Evolutionary conservation across 2,888 invertebrate species (phyloP), one percentile per base, ranked within the genome.

Genomic region (Hyposoter didymator): DNA sequence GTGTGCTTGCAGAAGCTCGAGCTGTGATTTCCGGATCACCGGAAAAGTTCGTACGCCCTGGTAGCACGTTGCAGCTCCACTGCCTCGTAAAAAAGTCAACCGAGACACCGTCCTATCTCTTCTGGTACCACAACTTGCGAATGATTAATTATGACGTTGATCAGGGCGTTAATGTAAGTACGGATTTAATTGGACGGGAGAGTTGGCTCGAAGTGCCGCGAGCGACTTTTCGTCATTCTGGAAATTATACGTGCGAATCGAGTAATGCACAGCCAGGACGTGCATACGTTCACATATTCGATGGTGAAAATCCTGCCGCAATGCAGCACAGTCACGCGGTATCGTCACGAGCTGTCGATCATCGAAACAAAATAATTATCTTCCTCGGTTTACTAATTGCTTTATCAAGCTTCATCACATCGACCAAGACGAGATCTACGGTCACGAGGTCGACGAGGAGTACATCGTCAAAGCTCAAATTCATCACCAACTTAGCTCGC

Each of bases 131-230:
- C 94, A 98, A 98, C 94, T 97, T 97, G 92, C 96, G 97, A 88
- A 98, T 98, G 98, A 98, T 98, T 93, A 98, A 98, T 95, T 98
- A 97, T 94, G 98, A 98, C 94, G 95, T 95, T 64, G 98, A 98
- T 92, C 96, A 97, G 84, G 98, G 97, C 80, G 97, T 98, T 92
- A 98, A 97, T 94, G 98, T 98, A 78, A 97, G 97, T 84, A 97
- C 97, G 7, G 97, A 98, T 90, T 94, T 96, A 52, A 95, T 95
- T 78, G 96, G 96, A 92, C 95, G 97, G 90, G 95, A 96, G 74
- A 97, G 97, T 82, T 96, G 96, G 91, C 95, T 97, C 49, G 95
- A 95, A 81, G 95, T 95, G 83, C 94, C 95, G 6, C 94, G 93
- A 86, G 95, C 95, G 70, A 95, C 96, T 32, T 96, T 96, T 80